Conservation (phyloP, 2,113 vertebrate species). For the Patagioenas fasciata region DNA sequence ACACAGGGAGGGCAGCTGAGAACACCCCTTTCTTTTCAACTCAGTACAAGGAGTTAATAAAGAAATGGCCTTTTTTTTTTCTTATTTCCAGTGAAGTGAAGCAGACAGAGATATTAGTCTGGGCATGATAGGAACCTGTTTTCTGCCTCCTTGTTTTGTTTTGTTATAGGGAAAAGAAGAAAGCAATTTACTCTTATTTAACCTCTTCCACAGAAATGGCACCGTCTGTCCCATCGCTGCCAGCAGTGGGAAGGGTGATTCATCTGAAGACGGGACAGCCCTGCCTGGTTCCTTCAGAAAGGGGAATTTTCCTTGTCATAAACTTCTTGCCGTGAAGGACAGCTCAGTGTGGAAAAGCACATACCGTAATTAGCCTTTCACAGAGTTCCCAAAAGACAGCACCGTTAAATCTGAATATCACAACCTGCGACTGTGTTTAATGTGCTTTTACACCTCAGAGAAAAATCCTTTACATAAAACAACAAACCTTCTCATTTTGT, state of each 20-base stretch:
- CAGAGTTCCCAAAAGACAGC: background rate
- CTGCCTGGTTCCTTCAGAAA: background rate
- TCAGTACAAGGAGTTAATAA: background rate
- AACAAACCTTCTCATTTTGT: background rate
- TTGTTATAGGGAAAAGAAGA: background rate
- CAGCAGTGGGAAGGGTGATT: background rate
- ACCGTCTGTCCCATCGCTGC: rapidly evolving
- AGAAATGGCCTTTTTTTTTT: background rate
- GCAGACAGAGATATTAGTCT: background rate
- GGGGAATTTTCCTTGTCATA: background rate
- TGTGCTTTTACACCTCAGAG: background rate
- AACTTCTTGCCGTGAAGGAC: background rate
- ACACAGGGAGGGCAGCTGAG: background rate
- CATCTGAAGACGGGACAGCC: background rate
- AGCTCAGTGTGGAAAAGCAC: background rate
- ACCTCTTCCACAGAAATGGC: no score
- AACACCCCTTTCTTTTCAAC: background rate
- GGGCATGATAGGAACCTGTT: background rate
- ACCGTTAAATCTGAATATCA: no score
- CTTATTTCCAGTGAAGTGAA: background rate
- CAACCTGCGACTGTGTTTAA: background rate
- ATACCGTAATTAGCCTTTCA: background rate
- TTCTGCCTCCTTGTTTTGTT: background rate
- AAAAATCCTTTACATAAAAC: background rate
- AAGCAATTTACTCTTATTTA: background rate